These are phyloP conservation scores for Carpatolechia fugitivella DNA, from an alignment of 2,888 invertebrate species.

Conservation along the genomic window DNA sequence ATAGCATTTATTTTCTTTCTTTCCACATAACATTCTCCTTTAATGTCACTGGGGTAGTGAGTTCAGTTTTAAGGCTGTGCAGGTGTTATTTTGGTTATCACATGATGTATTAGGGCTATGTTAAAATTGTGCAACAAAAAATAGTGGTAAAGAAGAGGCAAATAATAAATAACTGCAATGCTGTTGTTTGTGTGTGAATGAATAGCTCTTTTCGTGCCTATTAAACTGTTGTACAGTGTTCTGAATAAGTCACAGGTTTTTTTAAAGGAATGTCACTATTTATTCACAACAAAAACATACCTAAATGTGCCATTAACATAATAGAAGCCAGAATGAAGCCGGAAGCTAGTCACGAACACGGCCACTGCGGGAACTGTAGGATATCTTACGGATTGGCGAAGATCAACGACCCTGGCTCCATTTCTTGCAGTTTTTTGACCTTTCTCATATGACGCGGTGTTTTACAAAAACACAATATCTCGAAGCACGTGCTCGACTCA, in stretches of 20 bases:
- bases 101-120: background rate
- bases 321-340: constrained; percentile 39
- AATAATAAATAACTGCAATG: constrained; percentile 6
- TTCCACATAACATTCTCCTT: no score
- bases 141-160: background rate
- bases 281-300: background rate
- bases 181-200: background rate
- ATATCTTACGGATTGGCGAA: constrained; percentile 66
- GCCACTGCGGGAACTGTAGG: constrained; percentile 34
- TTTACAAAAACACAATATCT: constrained; percentile 36
- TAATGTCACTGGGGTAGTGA: no score
- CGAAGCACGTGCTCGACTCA: constrained; percentile 58
- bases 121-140: constrained; percentile 5
- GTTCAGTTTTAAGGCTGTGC: no score
- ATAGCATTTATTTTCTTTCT: no score
- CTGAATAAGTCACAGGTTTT: background rate
- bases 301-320: constrained; percentile 25
- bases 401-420: constrained; percentile 59
- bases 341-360: constrained; percentile 44
- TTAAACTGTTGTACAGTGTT: background rate
- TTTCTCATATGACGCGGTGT: constrained; percentile 38
- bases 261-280: background rate
- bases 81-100: background rate
- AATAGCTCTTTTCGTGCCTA: constrained; percentile 1
- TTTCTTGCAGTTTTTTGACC: constrained; percentile 38